Evolutionary conservation across 2,888 invertebrate species (phyloP).

Genomic region (Mythimna albipuncta): DNA sequence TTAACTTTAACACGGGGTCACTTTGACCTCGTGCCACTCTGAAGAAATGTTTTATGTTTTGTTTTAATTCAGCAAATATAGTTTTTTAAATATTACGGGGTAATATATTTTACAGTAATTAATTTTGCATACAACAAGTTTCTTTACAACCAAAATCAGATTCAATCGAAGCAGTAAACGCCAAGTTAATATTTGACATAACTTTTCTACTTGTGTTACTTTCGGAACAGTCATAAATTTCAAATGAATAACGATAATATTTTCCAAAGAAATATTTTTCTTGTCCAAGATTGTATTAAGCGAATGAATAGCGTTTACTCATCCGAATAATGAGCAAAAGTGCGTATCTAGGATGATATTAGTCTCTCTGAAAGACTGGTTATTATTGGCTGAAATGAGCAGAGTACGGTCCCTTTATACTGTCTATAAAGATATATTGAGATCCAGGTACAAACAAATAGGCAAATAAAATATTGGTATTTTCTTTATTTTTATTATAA

Average conservation of each 20-base stretch:
- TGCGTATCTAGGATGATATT: slow-evolving; percentile 65
- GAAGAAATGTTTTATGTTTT: too few species aligned
- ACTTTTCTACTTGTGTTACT: background rate
- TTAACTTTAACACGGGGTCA: too few species aligned
- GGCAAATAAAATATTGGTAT: slow-evolving; percentile 8
- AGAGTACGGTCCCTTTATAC: slow-evolving; percentile 53
- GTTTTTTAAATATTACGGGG: too few species aligned
- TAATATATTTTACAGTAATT: too few species aligned
- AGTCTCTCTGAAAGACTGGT: slow-evolving; percentile 50
- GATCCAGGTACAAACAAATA: slow-evolving; percentile 36
- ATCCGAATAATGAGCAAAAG: slow-evolving; percentile 60
- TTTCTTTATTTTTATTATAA: too few species aligned
- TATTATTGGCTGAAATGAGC: slow-evolving; percentile 63
- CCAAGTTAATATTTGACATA: background rate
- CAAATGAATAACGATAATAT: slow-evolving; percentile 22
- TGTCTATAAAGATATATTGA: slow-evolving; percentile 44
- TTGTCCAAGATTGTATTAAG: slow-evolving; percentile 26
- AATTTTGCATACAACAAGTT: too few species aligned
- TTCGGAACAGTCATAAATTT: slow-evolving; percentile 5
- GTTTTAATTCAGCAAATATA: too few species aligned
- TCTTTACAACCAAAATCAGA: background rate
- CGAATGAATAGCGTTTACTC: slow-evolving; percentile 52
- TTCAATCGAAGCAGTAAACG: background rate
- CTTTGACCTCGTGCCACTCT: too few species aligned
- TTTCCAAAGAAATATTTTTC: slow-evolving; percentile 29